These are phyloP conservation scores for Egretta garzetta DNA, from an alignment of 2,113 vertebrate species.

Conservation along the genomic window DNA sequence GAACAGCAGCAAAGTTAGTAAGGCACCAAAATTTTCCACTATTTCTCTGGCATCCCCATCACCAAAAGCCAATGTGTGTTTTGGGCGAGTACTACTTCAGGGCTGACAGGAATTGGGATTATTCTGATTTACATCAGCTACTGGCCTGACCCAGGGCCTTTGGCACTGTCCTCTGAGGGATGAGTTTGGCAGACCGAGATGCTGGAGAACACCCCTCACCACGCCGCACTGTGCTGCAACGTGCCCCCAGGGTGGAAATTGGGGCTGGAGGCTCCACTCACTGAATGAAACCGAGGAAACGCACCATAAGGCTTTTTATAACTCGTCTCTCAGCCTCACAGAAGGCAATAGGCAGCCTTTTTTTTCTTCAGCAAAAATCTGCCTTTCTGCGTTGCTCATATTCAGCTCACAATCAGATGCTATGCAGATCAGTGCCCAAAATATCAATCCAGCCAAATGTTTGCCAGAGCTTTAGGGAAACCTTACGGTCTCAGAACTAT, in stretches of 20 bases:
- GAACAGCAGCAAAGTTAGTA: not conserved
- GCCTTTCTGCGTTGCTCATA: slow-evolving; percentile 40
- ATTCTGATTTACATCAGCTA: slow-evolving; percentile 7
- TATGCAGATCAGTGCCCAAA: slow-evolving; percentile 58
- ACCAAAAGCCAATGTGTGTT: not conserved
- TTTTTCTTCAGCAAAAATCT: slow-evolving; percentile 29
- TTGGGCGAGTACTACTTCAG: not conserved
- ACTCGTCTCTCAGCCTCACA: not conserved
- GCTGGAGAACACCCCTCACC: not conserved
- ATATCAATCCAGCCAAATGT: slow-evolving; percentile 55
- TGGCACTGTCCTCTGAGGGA: not conserved
- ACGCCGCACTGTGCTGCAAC: accelerated
- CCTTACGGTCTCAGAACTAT: slow-evolving; percentile 41
- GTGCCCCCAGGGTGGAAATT: accelerated
- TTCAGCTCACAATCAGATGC: slow-evolving; percentile 56
- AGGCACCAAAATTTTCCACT: not conserved
- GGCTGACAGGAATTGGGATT: not conserved
- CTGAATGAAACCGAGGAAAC: not conserved
- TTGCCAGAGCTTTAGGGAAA: slow-evolving; percentile 62
- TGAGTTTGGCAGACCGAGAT: not conserved
- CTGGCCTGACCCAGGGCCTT: not conserved
- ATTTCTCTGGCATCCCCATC: not conserved
- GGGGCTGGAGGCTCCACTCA: not conserved
- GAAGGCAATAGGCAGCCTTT: slow-evolving; percentile 34
- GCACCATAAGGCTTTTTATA: slow-evolving; percentile 8